Conservation (phyloP, 2,888 invertebrate species). For the Ashinkailepas kermadecensis region DNA sequence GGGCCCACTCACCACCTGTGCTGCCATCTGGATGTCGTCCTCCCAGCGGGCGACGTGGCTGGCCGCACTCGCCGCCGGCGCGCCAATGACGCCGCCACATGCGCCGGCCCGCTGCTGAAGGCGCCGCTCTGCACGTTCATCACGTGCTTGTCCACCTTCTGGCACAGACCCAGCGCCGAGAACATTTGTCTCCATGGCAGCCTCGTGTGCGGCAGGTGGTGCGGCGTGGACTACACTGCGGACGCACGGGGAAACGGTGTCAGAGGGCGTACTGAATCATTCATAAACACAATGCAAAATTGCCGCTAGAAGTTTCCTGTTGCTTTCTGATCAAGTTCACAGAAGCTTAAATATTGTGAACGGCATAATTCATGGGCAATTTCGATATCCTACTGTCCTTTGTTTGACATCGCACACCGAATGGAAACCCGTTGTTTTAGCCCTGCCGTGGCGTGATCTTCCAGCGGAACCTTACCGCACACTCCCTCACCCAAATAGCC, state of each 20-base stretch:
- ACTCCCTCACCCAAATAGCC: slow-evolving; percentile 10
- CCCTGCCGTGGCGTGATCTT: no score
- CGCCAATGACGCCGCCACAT: slow-evolving; percentile 3
- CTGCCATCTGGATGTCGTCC: slow-evolving; percentile 20
- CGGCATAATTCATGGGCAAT: no score
- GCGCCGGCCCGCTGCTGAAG: slow-evolving; percentile 15
- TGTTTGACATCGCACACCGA: no score
- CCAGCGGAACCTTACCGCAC: neutral
- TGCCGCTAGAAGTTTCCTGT: no score
- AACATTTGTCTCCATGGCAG: slow-evolving; percentile 18
- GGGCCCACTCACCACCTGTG: slow-evolving; percentile 8
- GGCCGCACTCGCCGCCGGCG: slow-evolving; percentile 10
- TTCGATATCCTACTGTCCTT: no score
- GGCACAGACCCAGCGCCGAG: slow-evolving; percentile 17
- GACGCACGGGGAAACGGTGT: neutral
- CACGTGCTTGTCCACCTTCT: slow-evolving; percentile 6
- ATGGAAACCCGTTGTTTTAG: no score
- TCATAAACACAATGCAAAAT: no score
- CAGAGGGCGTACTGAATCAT: neutral
- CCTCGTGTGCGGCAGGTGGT: neutral
- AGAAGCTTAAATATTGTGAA: no score
- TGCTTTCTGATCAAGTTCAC: no score
- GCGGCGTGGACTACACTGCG: neutral
- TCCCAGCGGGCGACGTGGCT: slow-evolving; percentile 20
- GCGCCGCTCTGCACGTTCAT: slow-evolving; percentile 21